Evolutionary conservation across 2,888 invertebrate species (phyloP).

Genomic region (Eupelmus urozonus): DNA sequence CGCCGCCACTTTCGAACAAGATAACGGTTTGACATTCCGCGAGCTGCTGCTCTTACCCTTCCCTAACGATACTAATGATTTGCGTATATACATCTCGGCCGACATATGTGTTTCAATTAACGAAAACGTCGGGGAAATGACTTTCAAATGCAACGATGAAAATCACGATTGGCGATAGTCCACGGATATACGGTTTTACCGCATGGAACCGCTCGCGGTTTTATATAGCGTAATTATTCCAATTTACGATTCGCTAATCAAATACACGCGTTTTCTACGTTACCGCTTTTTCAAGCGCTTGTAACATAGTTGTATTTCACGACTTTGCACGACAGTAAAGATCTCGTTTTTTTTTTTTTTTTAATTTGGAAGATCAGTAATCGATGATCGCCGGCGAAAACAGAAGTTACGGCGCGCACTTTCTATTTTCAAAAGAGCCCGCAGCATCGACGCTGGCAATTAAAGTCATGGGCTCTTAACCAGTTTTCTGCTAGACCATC

Average conservation of each 20-base stretch:
- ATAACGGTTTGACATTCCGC: slow-evolving; percentile 56
- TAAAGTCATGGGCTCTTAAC: slow-evolving; percentile 33
- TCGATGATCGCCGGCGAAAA: too few relatives aligned
- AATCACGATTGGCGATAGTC: neutral
- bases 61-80: too few relatives aligned
- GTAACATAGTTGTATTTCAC: too few relatives aligned
- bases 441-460: slow-evolving; percentile 25
- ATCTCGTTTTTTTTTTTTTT: too few relatives aligned
- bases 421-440: slow-evolving; percentile 41
- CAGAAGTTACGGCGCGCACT: slow-evolving; percentile 32
- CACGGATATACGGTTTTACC: too few relatives aligned
- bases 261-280: too few relatives aligned
- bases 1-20: slow-evolving; percentile 25
- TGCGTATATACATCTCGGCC: neutral
- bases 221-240: too few relatives aligned
- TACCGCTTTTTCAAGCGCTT: too few relatives aligned
- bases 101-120: slow-evolving; percentile 50
- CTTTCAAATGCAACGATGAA: slow-evolving; percentile 19
- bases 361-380: too few relatives aligned
- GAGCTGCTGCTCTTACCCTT: neutral
- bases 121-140: slow-evolving; percentile 27
- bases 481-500: slow-evolving; percentile 27
- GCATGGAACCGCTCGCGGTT: too few relatives aligned
- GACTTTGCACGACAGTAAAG: too few relatives aligned
- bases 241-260: too few relatives aligned